These are phyloP conservation scores for Bos taurus DNA, from an alignment of 2,113 vertebrate genomes.

Conservation along the genomic window ARS-UCD2.0 NC_037334.1:97439001-97439500, in stretches of 20 bases:
- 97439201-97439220: background rate
- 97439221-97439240: background rate
- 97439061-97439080: background rate
- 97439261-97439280: background rate
- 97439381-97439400: background rate
- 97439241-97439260: background rate
- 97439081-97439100: background rate
- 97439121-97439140: background rate
- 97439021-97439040: background rate
- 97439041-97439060: background rate
- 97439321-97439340: background rate
- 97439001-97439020: background rate
- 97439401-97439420: background rate
- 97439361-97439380: background rate
- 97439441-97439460: background rate
- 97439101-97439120: background rate
- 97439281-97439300: conserved; percentile 16
- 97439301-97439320: conserved; percentile 2
- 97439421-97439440: background rate
- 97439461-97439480: background rate
- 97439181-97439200: background rate
- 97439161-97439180: conserved; percentile 5
- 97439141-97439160: background rate
- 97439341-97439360: background rate
- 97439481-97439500: background rate